phyloP scores from a whole-genome alignment of 2,888 invertebrate species.

The Argyresthia albistria region DNA sequence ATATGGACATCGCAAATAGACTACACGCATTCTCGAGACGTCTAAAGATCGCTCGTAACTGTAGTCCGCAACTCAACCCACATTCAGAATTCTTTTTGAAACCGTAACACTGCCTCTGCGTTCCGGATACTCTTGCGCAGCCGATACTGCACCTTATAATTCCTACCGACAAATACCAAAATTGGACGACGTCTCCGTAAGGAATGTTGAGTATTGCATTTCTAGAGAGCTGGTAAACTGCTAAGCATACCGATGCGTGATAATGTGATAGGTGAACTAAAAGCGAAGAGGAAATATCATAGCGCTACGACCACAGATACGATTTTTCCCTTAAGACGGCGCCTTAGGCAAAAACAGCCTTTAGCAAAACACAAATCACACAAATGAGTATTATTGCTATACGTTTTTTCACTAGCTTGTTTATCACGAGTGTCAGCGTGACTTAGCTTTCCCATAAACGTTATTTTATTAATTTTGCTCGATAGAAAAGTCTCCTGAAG shows the following conservation, averaged over 20 bases:
- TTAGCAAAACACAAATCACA: no score
- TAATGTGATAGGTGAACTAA: no score
- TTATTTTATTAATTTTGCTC: no score
- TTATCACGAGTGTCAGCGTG: no score
- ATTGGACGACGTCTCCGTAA: not conserved
- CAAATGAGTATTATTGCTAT: no score
- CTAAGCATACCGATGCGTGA: constrained; percentile 20
- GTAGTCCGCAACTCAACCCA: constrained; percentile 66
- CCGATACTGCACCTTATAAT: constrained; percentile 51
- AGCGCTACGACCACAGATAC: no score
- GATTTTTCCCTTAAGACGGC: no score
- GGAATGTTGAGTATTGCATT: constrained; percentile 29
- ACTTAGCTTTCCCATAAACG: no score
- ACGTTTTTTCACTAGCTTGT: no score
- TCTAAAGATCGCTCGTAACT: constrained; percentile 33
- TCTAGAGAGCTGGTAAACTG: constrained; percentile 53
- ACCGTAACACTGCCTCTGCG: constrained; percentile 69
- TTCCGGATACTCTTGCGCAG: constrained; percentile 57
- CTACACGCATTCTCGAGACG: constrained; percentile 37
- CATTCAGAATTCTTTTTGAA: constrained; percentile 71
- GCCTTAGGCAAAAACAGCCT: no score
- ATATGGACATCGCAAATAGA: constrained; percentile 27
- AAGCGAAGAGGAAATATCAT: no score
- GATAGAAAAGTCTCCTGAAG: no score
- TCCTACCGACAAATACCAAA: constrained; percentile 38